phyloP scores from a whole-genome alignment of 2,888 invertebrate genomes.

The Drosophila pseudotalamancana region DNA sequence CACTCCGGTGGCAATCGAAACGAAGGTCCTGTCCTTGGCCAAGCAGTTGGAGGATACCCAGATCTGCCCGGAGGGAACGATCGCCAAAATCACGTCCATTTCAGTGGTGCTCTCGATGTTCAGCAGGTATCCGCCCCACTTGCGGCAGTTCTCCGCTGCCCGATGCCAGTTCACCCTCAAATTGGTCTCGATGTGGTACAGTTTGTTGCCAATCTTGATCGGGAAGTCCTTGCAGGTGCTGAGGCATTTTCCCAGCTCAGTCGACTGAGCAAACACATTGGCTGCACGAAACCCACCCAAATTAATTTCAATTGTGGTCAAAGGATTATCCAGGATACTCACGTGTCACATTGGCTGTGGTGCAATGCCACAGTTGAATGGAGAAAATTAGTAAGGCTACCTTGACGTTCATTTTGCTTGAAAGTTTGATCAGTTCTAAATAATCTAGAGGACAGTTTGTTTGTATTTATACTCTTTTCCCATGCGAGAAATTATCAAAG shows the following conservation, averaged over 20 bases:
- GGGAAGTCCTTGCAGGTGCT: slow-evolving; percentile 11
- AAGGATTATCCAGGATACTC: background rate
- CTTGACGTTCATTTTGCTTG: slow-evolving; percentile 15
- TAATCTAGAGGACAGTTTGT: too few relatives aligned
- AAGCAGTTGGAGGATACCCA: slow-evolving; percentile 30
- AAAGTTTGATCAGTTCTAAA: background rate
- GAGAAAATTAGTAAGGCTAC: slow-evolving; percentile 4
- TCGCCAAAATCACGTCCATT: slow-evolving; percentile 16
- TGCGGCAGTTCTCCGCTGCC: slow-evolving; percentile 27
- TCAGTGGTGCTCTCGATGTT: slow-evolving; percentile 32
- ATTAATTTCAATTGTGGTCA: too few relatives aligned
- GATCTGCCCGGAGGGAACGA: slow-evolving; percentile 2
- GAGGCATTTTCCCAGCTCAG: background rate
- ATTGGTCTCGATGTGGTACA: slow-evolving; percentile 3
- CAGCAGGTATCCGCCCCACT: slow-evolving; percentile 28
- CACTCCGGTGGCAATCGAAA: slow-evolving; percentile 24
- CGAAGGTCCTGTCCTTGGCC: background rate
- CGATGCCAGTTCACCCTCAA: slow-evolving; percentile 23
- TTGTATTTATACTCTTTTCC: slow-evolving; percentile 7
- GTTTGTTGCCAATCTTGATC: slow-evolving; percentile 21
- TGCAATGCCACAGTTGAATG: slow-evolving; percentile 11
- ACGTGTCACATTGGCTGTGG: slow-evolving; percentile 7
- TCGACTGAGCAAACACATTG: background rate
- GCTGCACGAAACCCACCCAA: slow-evolving; percentile 15
- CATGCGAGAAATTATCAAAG: background rate